A percentile compares a stretch with the other conserved stretches of the same genome.
phyloP scores from a whole-genome alignment of 2,888 invertebrate species.

The Cryptus viduatorius region DNA sequence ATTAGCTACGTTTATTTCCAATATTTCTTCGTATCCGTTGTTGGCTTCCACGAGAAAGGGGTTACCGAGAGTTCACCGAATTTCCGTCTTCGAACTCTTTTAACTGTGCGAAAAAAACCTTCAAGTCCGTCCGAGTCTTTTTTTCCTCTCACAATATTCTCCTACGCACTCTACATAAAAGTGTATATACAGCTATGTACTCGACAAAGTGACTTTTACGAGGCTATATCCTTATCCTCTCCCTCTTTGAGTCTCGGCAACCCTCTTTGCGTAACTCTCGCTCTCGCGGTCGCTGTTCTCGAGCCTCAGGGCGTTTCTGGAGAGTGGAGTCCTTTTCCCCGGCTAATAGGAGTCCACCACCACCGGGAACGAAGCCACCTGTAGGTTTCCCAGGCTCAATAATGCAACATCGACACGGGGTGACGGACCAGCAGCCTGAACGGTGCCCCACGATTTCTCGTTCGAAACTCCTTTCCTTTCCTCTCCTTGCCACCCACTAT shows the following conservation, averaged over 20 bases:
- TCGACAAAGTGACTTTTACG: constrained; percentile 67
- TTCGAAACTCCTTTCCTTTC: constrained; percentile 39
- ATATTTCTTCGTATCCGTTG: no score
- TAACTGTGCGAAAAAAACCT: neutral
- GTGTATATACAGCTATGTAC: constrained; percentile 2
- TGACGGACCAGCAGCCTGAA: constrained; percentile 68
- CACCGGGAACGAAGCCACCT: constrained; percentile 80
- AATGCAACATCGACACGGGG: constrained; percentile 78
- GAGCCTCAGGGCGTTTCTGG: constrained; percentile 70
- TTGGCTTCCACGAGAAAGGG: no score
- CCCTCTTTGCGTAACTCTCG: constrained; percentile 45
- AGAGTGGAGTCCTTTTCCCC: constrained; percentile 66
- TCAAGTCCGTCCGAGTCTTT: neutral
- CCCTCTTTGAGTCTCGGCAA: constrained; percentile 41
- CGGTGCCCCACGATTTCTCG: constrained; percentile 54
- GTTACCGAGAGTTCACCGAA: no score
- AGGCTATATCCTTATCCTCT: constrained; percentile 51
- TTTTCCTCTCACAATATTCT: neutral
- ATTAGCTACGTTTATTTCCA: no score
- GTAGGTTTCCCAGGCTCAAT: constrained; percentile 84
- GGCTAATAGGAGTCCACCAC: constrained; percentile 69
- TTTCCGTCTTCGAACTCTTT: no score
- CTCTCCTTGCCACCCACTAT: constrained; percentile 32
- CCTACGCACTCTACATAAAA: neutral
- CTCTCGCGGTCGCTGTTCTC: constrained; percentile 52